phyloP scores from a whole-genome alignment of 2,113 vertebrate species.

The Vombatus ursinus region DNA sequence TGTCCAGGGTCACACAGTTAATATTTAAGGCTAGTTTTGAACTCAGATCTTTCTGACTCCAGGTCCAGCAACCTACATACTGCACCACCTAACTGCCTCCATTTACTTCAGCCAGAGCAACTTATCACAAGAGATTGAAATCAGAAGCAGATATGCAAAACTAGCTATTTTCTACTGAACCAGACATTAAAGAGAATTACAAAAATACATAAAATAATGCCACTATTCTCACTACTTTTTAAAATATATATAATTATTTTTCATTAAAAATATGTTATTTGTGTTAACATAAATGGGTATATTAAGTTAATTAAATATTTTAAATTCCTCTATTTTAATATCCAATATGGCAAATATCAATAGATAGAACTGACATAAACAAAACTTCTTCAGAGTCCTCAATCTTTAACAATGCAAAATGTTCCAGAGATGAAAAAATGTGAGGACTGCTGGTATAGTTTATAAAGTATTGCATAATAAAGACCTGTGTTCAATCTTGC shows the following conservation, averaged over 20 bases:
- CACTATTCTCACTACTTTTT: background rate
- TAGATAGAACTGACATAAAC: background rate
- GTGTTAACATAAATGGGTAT: background rate
- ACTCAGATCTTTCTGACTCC: background rate
- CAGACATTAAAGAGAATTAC: background rate
- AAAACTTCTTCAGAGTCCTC: background rate
- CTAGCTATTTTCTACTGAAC: background rate
- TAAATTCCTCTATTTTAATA: background rate
- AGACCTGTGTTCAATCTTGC: background rate
- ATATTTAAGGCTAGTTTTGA: background rate
- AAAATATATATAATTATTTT: background rate
- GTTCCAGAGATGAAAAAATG: background rate
- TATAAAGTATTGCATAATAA: background rate
- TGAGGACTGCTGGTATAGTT: background rate
- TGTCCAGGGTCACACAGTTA: background rate
- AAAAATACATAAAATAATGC: background rate
- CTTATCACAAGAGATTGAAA: background rate
- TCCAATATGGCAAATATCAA: background rate
- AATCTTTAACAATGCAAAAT: background rate
- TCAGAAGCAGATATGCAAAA: background rate
- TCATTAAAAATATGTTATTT: background rate
- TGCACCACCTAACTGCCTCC: too few relatives aligned
- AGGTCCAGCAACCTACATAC: background rate
- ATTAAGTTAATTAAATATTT: background rate
- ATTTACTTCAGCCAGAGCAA: background rate